Conservation (phyloP, 2,888 invertebrate species). For the Pollenia amentaria region DNA sequence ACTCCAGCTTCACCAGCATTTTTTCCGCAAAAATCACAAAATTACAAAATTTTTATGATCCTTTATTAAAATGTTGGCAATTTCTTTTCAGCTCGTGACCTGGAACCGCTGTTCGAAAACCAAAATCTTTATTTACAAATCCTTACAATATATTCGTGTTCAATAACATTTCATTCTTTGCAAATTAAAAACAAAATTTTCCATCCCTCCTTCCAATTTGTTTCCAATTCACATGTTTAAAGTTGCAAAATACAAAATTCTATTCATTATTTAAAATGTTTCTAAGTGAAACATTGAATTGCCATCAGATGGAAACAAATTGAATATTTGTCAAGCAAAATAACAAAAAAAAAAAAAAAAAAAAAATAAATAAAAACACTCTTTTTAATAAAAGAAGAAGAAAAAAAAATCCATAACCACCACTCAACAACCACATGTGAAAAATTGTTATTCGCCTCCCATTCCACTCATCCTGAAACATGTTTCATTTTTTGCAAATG, state of each 20-base stretch:
- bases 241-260: constrained; percentile 51
- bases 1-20: too few species aligned
- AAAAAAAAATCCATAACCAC: constrained; percentile 43
- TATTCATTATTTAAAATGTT: constrained; percentile 70
- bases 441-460: constrained; percentile 61
- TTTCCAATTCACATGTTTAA: neutral
- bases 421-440: constrained; percentile 65
- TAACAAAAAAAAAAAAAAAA: constrained; percentile 17
- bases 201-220: neutral
- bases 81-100: too few species aligned
- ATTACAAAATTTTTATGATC: too few species aligned
- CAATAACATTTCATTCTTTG: neutral
- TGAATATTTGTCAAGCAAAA: constrained; percentile 66
- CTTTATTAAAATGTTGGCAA: too few species aligned
- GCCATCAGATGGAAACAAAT: constrained; percentile 71
- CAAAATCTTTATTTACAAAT: neutral
- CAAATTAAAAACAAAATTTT: constrained; percentile 17
- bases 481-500: constrained; percentile 41
- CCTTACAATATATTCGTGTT: neutral
- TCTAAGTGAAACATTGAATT: constrained; percentile 68
- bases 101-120: too few species aligned
- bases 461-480: neutral
- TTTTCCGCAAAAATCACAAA: too few species aligned
- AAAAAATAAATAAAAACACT: constrained; percentile 39
- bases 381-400: constrained; percentile 14